Evolutionary conservation across 2,888 invertebrate species (phyloP), one percentile per base, ranked within the genome.

Genomic region (Amblyteles armatorius): DNA sequence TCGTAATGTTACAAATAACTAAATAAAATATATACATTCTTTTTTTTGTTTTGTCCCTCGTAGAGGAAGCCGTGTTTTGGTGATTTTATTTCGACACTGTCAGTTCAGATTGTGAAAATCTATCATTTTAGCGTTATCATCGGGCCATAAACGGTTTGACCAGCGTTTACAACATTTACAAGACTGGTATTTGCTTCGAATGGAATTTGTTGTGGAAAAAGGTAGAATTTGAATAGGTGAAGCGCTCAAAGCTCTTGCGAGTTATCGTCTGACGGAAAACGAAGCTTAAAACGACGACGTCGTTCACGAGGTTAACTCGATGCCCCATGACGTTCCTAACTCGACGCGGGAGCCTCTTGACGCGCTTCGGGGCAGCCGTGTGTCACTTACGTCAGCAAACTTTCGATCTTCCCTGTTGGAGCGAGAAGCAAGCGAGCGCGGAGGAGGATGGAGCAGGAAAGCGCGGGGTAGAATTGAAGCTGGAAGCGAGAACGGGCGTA

Each of bases 311-410:
- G 88, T 88, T 90, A 90, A 90, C 88, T 90, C 89, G 88, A 89
- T 88, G 90, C 85, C 87, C 87, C 89, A 87, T 84, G 87, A 88
- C 89, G 86, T 86, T 86, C 84, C 86, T 90, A 90, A 90, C 88
- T 88, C 87, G 89, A 89, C 90, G 89, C 88, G 68, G 68, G 50
- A 79, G 71, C 76, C 72, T 80, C 79, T 80, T 73, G 80, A 80
- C 85, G 85, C 79, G 52, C 83, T 85, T 83, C 57, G 60, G 83
- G 55, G 57, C 82, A 80, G 82, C 63, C 82, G 85, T 80, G 83
- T 79, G 85, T 85, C 85, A 82, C 83, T 85, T 80, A 73, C 79
- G 73, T 85, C 85, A 83, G 82, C 77, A 82, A 85, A 85, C 82
- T 85, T 85, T 80, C 85, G 83, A 85, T 83, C 85, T 80, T 80